A percentile compares a stretch with the other conserved stretches of the same genome.
Evolutionary conservation across 2,797 vertebrate species (phyloP).

Genomic region (Tragelaphus oryx): DNA sequence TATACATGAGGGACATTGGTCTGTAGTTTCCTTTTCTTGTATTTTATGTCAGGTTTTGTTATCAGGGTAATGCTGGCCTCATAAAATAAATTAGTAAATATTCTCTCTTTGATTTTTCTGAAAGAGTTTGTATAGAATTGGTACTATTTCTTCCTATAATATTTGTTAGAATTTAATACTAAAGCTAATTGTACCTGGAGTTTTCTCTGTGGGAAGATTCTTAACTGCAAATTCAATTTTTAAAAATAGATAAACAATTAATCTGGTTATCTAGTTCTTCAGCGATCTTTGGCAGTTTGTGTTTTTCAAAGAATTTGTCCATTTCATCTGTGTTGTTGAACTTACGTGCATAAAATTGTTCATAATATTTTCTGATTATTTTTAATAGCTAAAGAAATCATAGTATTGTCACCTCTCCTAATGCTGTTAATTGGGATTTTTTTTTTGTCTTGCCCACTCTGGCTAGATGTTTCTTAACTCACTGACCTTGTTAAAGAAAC

Average conservation of each 20-base stretch:
- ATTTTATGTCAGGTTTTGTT: background rate
- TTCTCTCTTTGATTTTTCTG: background rate
- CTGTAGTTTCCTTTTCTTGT: background rate
- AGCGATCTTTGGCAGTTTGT: background rate
- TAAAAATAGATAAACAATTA: background rate
- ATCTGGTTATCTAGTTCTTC: background rate
- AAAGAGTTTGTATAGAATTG: background rate
- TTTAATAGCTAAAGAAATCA: background rate
- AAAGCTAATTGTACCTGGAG: background rate
- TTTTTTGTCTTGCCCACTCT: background rate
- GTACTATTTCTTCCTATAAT: background rate
- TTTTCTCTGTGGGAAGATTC: background rate
- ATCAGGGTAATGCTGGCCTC: background rate
- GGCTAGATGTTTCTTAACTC: background rate
- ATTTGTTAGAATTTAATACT: background rate
- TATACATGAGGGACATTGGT: background rate
- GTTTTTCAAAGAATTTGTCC: background rate
- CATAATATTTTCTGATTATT: background rate
- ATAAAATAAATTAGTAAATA: background rate
- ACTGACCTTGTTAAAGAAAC: background rate
- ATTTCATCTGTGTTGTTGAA: background rate
- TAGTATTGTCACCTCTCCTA: background rate
- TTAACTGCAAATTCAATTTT: background rate
- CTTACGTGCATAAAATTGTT: background rate
- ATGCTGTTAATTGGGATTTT: background rate